Evolutionary conservation across 92 coral and sea anemone species (phyloP).

Genomic region (Parazoanthus swiftii): DNA sequence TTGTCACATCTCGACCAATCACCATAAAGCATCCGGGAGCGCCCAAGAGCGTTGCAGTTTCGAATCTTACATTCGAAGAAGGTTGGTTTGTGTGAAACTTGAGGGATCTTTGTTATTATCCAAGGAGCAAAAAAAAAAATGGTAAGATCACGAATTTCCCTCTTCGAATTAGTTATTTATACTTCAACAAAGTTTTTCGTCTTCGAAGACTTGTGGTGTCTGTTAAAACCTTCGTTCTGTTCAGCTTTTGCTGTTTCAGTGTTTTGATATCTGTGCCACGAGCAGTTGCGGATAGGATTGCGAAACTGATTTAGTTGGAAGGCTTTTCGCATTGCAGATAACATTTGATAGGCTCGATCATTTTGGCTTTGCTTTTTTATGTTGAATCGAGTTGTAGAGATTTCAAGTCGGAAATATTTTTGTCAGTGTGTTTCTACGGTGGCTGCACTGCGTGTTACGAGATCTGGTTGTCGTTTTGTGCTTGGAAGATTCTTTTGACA

Average conservation of each 20-base stretch:
- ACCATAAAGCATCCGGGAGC: conserved; percentile 44
- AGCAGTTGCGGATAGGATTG: neutral
- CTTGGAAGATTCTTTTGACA: neutral
- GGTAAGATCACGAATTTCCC: conserved; percentile 16
- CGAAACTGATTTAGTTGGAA: conserved; percentile 3
- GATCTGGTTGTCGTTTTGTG: conserved; percentile 10
- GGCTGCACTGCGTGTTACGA: conserved; percentile 14
- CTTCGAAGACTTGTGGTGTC: neutral
- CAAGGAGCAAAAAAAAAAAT: conserved; percentile 24
- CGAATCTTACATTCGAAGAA: conserved; percentile 46
- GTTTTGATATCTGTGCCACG: neutral
- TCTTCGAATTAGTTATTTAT: neutral
- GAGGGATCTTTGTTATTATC: conserved; percentile 9
- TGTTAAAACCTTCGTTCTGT: neutral
- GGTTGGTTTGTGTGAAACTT: neutral
- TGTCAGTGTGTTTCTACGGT: neutral
- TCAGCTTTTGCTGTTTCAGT: neutral
- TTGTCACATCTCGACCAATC: conserved; percentile 41
- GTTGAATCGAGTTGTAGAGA: neutral
- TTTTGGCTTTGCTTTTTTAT: neutral
- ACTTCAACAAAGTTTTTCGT: neutral
- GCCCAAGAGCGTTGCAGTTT: conserved; percentile 45
- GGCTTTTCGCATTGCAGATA: neutral
- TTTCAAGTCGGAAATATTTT: neutral
- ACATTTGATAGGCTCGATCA: neutral